Evolutionary conservation across 2,113 vertebrate genomes (phyloP).

Genomic region (Anas platyrhynchos): DNA sequence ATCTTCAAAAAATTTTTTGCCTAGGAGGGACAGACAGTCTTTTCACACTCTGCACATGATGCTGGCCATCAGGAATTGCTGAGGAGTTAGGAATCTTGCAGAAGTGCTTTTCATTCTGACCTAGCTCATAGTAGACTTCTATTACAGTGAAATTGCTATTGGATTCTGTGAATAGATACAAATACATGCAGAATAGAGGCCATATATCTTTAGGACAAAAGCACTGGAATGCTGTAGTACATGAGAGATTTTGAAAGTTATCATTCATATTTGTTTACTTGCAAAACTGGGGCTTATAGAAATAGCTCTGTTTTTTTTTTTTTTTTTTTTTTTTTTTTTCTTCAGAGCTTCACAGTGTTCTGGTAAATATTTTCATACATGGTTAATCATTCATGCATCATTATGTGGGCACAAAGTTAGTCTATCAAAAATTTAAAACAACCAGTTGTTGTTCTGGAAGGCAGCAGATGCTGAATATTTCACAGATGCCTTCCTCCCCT

Average conservation of each 20-base stretch:
- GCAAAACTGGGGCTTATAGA: background rate
- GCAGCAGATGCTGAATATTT: conserved; percentile 63
- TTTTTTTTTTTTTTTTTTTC: background rate
- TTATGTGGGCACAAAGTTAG: conserved; percentile 50
- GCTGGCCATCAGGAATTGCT: background rate
- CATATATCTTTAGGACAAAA: background rate
- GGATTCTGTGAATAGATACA: background rate
- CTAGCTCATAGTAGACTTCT: background rate
- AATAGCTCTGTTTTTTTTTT: background rate
- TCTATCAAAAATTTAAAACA: conserved; percentile 51
- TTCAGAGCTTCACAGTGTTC: conserved; percentile 12
- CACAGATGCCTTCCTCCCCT: background rate
- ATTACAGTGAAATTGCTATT: background rate
- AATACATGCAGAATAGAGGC: background rate
- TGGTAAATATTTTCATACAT: conserved; percentile 64
- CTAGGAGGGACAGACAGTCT: background rate
- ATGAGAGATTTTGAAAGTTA: background rate
- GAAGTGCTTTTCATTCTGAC: background rate
- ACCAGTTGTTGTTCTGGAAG: conserved; percentile 45
- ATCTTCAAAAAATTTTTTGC: background rate
- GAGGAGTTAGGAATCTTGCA: background rate
- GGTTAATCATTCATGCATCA: conserved; percentile 51
- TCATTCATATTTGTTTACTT: background rate
- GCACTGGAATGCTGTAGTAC: background rate
- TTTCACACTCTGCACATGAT: background rate